phyloP scores from a whole-genome alignment of 2,888 invertebrate species.

The Plebejus anna region DNA sequence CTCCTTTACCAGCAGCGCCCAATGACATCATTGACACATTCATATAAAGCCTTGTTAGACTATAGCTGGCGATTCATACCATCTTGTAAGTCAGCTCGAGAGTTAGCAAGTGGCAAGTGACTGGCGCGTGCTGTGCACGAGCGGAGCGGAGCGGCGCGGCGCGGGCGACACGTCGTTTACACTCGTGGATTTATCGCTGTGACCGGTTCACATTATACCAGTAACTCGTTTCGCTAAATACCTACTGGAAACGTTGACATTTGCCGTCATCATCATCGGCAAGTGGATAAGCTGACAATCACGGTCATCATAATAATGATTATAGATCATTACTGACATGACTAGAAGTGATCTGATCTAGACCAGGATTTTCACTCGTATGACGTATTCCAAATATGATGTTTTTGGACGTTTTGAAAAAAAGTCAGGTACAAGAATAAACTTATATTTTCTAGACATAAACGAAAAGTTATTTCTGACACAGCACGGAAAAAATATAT shows the following conservation, averaged over 20 bases:
- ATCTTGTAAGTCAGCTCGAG: background rate
- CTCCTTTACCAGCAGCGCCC: too few relatives aligned
- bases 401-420: too few relatives aligned
- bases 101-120: background rate
- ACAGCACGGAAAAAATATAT: too few relatives aligned
- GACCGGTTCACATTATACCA: slow-evolving; percentile 24
- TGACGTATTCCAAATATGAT: too few relatives aligned
- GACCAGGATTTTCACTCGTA: too few relatives aligned
- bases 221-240: slow-evolving; percentile 15
- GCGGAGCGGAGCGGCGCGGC: slow-evolving; percentile 8
- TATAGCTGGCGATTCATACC: background rate
- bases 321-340: too few relatives aligned
- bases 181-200: slow-evolving; percentile 33
- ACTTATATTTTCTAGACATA: too few relatives aligned
- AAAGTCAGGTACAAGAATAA: too few relatives aligned
- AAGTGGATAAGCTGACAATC: background rate
- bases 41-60: too few relatives aligned
- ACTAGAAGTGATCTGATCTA: too few relatives aligned
- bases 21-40: too few relatives aligned
- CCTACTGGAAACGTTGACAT: slow-evolving; percentile 21
- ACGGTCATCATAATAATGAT: background rate
- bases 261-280: background rate
- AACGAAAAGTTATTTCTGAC: too few relatives aligned
- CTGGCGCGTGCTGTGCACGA: background rate
- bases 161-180: slow-evolving; percentile 46